phyloP scores from a whole-genome alignment of 2,888 invertebrate species.

The Dolichomitus sp. region DNA sequence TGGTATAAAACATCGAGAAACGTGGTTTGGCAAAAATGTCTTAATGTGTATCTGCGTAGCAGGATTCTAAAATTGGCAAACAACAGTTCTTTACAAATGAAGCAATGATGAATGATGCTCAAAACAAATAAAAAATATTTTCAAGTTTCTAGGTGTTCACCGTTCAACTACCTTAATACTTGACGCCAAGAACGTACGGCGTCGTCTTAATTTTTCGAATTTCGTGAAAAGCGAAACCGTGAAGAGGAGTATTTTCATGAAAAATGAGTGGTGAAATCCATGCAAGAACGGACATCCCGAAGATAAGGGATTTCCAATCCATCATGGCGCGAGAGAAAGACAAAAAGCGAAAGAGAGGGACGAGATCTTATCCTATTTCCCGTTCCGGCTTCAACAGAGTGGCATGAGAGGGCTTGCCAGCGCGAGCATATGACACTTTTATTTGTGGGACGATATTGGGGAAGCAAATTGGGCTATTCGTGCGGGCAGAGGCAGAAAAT shows the following conservation, averaged over 20 bases:
- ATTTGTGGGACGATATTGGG: slow-evolving; percentile 52
- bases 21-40: too few relatives aligned
- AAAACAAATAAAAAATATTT: too few relatives aligned
- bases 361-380: slow-evolving; percentile 41
- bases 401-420: slow-evolving; percentile 9
- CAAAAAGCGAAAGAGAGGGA: neutral
- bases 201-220: neutral
- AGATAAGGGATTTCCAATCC: slow-evolving; percentile 10
- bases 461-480: slow-evolving; percentile 58
- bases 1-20: too few relatives aligned
- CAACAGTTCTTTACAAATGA: too few relatives aligned
- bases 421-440: slow-evolving; percentile 41
- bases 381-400: slow-evolving; percentile 39
- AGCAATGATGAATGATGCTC: too few relatives aligned
- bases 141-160: too few relatives aligned
- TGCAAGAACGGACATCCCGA: slow-evolving; percentile 1
- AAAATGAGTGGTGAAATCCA: neutral
- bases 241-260: neutral
- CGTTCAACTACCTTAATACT: too few relatives aligned
- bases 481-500: slow-evolving; percentile 43
- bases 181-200: too few relatives aligned
- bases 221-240: neutral
- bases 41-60: too few relatives aligned
- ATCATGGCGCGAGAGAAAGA: slow-evolving; percentile 10
- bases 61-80: too few relatives aligned